phyloP scores from a whole-genome alignment of 2,888 invertebrate genomes.

The Agonum fuliginosum region DNA sequence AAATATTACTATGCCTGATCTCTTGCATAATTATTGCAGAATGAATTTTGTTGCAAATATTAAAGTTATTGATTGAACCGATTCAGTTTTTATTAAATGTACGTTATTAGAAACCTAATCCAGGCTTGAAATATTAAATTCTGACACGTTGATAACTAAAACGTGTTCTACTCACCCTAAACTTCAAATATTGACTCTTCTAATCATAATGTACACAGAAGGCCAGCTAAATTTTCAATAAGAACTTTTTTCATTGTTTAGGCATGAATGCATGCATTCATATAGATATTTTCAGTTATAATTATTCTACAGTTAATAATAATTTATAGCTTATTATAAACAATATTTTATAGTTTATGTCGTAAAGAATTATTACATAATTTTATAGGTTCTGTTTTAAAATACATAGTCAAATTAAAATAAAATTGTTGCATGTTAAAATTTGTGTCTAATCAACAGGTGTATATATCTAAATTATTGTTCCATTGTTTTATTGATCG shows the following conservation, averaged over 20 bases:
- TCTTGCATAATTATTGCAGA: no score
- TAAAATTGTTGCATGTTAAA: neutral
- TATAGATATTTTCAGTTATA: no score
- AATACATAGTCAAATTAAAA: neutral
- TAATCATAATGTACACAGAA: slow-evolving; percentile 19
- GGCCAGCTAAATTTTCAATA: slow-evolving; percentile 17
- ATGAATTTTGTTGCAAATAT: no score
- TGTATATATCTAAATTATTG: neutral
- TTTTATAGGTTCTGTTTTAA: neutral
- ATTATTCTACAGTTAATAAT: no score
- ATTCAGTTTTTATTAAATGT: slow-evolving; percentile 18
- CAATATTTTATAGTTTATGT: neutral
- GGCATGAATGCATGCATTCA: neutral
- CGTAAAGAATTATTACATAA: slow-evolving; percentile 8
- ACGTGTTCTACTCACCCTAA: slow-evolving; percentile 7
- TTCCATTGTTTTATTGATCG: slow-evolving; percentile 13
- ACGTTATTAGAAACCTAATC: neutral
- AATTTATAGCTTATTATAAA: neutral
- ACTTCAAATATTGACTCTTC: slow-evolving; percentile 39
- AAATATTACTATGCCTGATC: no score
- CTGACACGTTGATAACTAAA: slow-evolving; percentile 8
- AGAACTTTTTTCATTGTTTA: neutral
- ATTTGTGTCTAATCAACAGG: neutral
- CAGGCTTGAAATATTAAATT: neutral
- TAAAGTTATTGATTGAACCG: neutral